Conservation (phyloP, 2,113 vertebrate species). For the Microcebus griseorufus region DNA sequence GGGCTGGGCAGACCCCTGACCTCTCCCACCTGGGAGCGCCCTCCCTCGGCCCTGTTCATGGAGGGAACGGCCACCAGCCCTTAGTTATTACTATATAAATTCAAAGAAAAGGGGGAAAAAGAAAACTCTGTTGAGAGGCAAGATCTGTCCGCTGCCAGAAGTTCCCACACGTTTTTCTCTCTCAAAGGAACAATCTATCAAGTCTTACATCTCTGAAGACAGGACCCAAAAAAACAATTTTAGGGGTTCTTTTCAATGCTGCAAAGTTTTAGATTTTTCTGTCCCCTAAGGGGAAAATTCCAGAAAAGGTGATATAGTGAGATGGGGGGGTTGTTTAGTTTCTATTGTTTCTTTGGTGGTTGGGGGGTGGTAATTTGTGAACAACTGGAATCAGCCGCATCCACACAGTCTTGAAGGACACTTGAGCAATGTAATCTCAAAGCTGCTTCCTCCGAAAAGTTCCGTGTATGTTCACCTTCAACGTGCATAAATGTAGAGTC, state of each 20-base stretch:
- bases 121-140: fast-evolving
- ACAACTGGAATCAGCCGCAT: neutral
- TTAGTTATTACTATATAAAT: fast-evolving
- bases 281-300: neutral
- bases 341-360: neutral
- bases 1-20: neutral
- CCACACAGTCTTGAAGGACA: neutral
- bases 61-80: fast-evolving
- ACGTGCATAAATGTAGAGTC: fast-evolving
- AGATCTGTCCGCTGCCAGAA: neutral
- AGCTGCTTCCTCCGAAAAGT: neutral
- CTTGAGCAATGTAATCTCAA: neutral
- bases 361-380: too few species aligned
- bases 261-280: neutral
- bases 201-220: neutral
- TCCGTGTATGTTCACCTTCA: neutral
- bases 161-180: neutral
- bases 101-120: fast-evolving
- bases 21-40: neutral
- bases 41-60: neutral
- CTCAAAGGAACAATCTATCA: neutral
- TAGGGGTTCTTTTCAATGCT: neutral
- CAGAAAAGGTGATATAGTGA: neutral
- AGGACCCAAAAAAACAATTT: neutral
- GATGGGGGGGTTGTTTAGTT: neutral